Evolutionary conservation across 2,888 invertebrate species (phyloP).

Genomic region (Stomorhina lunata): DNA sequence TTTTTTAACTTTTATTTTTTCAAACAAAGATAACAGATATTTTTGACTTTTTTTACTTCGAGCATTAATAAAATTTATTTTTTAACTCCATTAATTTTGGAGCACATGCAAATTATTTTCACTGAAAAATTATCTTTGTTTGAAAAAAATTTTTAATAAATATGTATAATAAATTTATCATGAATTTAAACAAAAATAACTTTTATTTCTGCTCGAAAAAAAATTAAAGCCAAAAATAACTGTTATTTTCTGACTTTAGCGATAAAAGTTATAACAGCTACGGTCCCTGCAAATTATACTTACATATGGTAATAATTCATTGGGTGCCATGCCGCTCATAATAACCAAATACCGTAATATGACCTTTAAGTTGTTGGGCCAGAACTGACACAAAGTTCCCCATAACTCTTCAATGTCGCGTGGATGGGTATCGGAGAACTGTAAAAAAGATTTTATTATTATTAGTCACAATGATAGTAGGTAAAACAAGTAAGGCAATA

Average conservation of each 20-base stretch:
- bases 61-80: no score
- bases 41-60: no score
- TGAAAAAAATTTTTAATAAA: no score
- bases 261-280: no score
- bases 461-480: background rate
- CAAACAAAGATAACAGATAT: no score
- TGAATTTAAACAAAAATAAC: no score
- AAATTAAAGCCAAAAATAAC: background rate
- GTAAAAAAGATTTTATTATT: slow-evolving; percentile 57
- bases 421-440: slow-evolving; percentile 97
- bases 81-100: no score
- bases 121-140: no score
- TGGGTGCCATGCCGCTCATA: slow-evolving; percentile 98
- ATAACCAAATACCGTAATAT: slow-evolving; percentile 98
- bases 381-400: slow-evolving; percentile 96
- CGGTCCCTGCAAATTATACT: slow-evolving; percentile 81
- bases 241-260: background rate
- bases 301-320: slow-evolving; percentile 94
- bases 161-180: no score
- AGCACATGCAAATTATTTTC: no score
- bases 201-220: no score
- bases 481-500: background rate
- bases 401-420: slow-evolving; percentile 97
- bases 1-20: no score
- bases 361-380: slow-evolving; percentile 98